Conservation (phyloP, 1,140 invertebrate species). For the Oscheius sp. region DNA sequence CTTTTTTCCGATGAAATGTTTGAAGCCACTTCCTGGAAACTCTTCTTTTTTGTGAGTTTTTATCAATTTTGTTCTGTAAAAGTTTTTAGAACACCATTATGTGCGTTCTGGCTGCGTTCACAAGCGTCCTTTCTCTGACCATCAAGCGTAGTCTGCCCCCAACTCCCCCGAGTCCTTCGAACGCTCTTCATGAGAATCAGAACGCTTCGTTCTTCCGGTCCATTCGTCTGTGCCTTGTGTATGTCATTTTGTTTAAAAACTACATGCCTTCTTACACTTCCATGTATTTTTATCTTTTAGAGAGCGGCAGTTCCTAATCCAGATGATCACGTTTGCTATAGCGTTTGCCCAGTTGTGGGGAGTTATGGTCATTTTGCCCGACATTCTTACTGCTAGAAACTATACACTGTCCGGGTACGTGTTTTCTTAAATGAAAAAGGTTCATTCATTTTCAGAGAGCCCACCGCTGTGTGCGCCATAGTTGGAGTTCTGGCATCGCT, state of each 20-base stretch:
- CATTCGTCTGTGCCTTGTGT: slow-evolving; percentile 23
- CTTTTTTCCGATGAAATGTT: slow-evolving; percentile 38
- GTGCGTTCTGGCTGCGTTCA: slow-evolving; percentile 3
- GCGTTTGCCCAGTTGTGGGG: slow-evolving; percentile 39
- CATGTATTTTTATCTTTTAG: slow-evolving; percentile 4
- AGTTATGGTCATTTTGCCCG: slow-evolving; percentile 28
- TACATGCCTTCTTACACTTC: neutral
- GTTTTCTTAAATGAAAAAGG: neutral
- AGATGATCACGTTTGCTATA: slow-evolving; percentile 32
- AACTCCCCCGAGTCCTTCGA: slow-evolving; percentile 14
- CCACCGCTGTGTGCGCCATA: slow-evolving; percentile 27
- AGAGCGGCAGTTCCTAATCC: slow-evolving; percentile 36
- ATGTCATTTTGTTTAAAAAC: neutral
- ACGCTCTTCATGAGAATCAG: slow-evolving; percentile 8
- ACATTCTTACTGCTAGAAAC: slow-evolving; percentile 16
- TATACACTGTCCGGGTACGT: slow-evolving; percentile 16
- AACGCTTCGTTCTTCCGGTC: slow-evolving; percentile 8
- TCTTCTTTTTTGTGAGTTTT: slow-evolving; percentile 20
- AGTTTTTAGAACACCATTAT: slow-evolving; percentile 18
- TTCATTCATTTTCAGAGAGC: slow-evolving; percentile 20
- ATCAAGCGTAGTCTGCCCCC: slow-evolving; percentile 3
- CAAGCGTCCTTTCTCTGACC: neutral
- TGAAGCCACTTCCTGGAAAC: slow-evolving; percentile 34
- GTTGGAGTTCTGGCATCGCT: slow-evolving; percentile 35
- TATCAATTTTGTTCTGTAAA: neutral